Evolutionary conservation across 2,797 vertebrate genomes (phyloP), one percentile per base, ranked within the genome.

Genomic region (Pseudomugil tenellus): DNA sequence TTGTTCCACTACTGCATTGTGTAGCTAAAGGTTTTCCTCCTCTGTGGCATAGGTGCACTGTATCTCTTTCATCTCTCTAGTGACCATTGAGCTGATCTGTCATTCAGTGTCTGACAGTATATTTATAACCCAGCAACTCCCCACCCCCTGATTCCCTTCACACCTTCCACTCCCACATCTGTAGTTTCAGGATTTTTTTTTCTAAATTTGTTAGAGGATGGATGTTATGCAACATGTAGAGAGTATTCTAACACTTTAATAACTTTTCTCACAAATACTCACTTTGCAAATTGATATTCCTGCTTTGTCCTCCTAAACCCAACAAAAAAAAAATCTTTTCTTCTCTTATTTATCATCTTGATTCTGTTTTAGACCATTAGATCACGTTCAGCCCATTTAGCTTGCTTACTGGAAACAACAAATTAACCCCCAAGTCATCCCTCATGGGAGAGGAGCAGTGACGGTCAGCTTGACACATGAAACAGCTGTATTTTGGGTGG

Each of bases 401-500:
- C 59, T 28, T 37, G 71, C 11, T 79, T 53, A 66, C 72, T 88
- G 79, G 77, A 90, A 90, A 88, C 51, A 74, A 63, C 46, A 71
- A 62, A 35, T 41, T 63, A 62, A 76, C 72, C 73, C 73, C 67
- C 51, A 19, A 66, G 53, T 73, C 23, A 2, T 35, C 64, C 79
- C 88, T 70, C 49, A 6, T 14, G 83, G 75, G 76, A 75, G 25
- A 71, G 80, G 46, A 68, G 76, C 63, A 61, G 81, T 70, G 64
- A 80, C 81, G 87, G 85, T 87, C 89, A 89, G 1, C 19, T 34
- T 89, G 87, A 92, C 87, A 85, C 86, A 82, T 69, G 55, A 63
- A n/a, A 77, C 57, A 25, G 46, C 81, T 78, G 63, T 84, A 74
- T 77, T 87, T 85, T 72, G 80, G 86, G 81, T 74, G 64, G 58